Conservation (phyloP, 2,888 invertebrate genomes). For the Troilus luridus region DNA sequence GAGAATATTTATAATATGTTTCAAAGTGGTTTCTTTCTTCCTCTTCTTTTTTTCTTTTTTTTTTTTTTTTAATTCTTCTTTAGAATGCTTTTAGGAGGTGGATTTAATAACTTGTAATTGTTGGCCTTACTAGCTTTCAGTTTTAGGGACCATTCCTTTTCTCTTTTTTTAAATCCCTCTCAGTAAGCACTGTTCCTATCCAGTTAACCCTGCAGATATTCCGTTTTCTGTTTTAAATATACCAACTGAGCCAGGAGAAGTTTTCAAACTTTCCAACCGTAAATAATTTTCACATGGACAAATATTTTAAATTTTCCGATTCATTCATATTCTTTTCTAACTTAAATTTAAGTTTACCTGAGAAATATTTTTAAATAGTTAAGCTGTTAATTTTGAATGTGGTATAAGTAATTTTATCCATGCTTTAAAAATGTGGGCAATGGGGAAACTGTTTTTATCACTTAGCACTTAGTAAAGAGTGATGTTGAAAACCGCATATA, state of each 20-base stretch:
- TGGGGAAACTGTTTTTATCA: no score
- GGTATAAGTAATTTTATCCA: no score
- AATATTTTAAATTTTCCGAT: no score
- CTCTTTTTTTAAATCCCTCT: constrained; percentile 14
- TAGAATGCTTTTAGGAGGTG: neutral
- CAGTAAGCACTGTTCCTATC: neutral
- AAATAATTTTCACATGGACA: neutral
- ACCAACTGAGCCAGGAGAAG: neutral
- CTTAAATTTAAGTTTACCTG: no score
- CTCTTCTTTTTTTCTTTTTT: neutral
- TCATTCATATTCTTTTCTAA: no score
- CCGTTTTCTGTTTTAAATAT: neutral
- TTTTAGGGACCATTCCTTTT: neutral
- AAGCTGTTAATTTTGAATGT: no score
- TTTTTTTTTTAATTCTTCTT: neutral
- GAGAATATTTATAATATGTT: neutral
- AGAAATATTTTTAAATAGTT: no score
- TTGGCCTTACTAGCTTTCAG: constrained; percentile 16
- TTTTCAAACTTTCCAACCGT: neutral
- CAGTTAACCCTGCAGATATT: neutral
- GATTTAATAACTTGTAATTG: constrained; percentile 22
- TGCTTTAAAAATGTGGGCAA: no score
- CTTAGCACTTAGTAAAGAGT: no score
- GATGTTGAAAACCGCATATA: no score
- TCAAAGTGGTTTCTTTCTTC: neutral